phyloP scores from a whole-genome alignment of 37 sponge, comb jelly and placozoan genomes.

The Spongilla lacustris region DNA sequence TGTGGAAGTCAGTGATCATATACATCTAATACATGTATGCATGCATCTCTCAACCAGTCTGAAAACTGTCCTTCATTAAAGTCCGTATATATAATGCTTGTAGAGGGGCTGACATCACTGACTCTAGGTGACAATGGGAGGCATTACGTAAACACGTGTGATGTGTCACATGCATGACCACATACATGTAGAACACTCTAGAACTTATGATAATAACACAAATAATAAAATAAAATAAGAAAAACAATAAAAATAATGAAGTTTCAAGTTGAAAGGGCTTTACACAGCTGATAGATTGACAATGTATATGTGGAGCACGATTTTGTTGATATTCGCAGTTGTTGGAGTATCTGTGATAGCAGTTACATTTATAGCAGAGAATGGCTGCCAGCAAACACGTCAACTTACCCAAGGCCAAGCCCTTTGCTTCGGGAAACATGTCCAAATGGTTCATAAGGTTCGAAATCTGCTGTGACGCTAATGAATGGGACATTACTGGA shows the following conservation, averaged over 20 bases:
- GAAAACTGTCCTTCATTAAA: no score
- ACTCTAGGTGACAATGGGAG: not conserved
- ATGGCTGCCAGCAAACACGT: not conserved
- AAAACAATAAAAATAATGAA: no score
- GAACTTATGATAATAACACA: not conserved
- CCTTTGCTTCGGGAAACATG: conserved; percentile 30
- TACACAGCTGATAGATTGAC: no score
- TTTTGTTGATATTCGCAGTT: not conserved
- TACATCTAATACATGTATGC: no score
- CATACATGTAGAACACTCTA: not conserved
- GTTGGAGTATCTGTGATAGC: not conserved
- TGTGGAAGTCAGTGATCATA: no score
- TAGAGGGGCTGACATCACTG: not conserved
- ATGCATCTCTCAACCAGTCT: no score
- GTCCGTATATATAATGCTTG: no score
- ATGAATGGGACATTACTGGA: conserved; percentile 45
- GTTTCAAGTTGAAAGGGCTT: no score
- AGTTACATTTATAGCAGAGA: conserved; percentile 64
- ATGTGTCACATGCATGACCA: not conserved
- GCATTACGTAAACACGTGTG: not conserved
- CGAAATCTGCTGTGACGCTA: conserved; percentile 41
- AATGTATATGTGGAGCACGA: not conserved
- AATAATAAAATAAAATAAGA: no score
- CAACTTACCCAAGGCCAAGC: conserved; percentile 42
- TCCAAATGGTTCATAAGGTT: conserved; percentile 35